phyloP scores from a whole-genome alignment of 2,888 invertebrate genomes.

The Sialis fuliginosa region DNA sequence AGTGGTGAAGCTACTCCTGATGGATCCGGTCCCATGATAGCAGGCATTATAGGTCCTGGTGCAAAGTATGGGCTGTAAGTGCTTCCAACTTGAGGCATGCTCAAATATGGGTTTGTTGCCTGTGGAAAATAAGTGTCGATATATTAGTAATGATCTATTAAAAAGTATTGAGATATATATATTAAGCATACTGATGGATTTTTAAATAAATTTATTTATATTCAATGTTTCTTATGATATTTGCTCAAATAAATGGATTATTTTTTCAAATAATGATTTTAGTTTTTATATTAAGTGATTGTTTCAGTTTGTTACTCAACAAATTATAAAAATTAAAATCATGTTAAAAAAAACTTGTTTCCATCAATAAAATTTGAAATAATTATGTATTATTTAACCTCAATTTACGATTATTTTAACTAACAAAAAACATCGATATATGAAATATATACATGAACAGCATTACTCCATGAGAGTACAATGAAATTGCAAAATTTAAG shows the following conservation, averaged over 20 bases:
- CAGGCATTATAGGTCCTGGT: slow-evolving; percentile 74
- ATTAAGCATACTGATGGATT: background rate
- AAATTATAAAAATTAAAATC: no score
- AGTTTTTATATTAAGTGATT: no score
- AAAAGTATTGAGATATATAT: background rate
- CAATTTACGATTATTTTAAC: no score
- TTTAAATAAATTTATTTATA: slow-evolving; percentile 1
- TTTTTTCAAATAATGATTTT: no score
- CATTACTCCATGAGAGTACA: no score
- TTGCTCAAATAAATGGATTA: background rate
- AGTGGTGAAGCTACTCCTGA: slow-evolving; percentile 63
- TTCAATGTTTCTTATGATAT: background rate
- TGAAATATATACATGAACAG: no score
- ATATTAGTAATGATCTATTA: slow-evolving; percentile 13
- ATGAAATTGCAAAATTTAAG: no score
- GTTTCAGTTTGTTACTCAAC: no score
- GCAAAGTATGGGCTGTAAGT: slow-evolving; percentile 85
- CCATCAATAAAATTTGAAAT: no score
- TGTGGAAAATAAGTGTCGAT: slow-evolving; percentile 25
- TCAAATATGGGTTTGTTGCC: slow-evolving; percentile 85
- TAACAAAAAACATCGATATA: no score
- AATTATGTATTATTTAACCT: no score
- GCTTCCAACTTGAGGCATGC: slow-evolving; percentile 75
- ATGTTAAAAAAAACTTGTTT: no score
- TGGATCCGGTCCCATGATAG: slow-evolving; percentile 78